Conservation (phyloP, 1,140 invertebrate genomes). For the Phortica variegata region DNA sequence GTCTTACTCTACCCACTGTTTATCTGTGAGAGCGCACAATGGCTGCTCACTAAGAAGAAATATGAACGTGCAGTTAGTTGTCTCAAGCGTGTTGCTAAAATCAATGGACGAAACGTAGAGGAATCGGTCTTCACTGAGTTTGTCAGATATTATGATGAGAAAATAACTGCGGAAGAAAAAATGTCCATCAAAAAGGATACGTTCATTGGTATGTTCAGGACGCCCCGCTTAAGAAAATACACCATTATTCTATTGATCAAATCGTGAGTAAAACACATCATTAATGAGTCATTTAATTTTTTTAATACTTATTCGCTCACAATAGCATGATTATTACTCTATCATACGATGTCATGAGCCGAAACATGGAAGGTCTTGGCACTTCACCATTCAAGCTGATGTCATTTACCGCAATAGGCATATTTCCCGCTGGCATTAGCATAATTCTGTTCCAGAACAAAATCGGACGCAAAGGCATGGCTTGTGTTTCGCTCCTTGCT, state of each 20-base stretch:
- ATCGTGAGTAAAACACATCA: conserved; percentile 57
- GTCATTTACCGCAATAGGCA: conserved; percentile 59
- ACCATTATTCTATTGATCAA: conserved; percentile 62
- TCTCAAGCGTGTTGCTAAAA: conserved; percentile 60
- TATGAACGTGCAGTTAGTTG: conserved; percentile 60
- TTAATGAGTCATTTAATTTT: not conserved
- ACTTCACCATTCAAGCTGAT: conserved; percentile 62
- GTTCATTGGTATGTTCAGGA: conserved; percentile 60
- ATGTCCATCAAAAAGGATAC: conserved; percentile 23
- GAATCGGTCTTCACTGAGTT: conserved; percentile 56
- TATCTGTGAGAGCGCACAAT: conserved; percentile 65
- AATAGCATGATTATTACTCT: conserved; percentile 63
- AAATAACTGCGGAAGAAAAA: not conserved
- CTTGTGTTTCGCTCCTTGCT: conserved; percentile 59
- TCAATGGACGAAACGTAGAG: conserved; percentile 59
- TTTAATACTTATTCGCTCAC: not conserved
- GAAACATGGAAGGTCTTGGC: conserved; percentile 63
- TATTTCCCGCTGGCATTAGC: conserved; percentile 61
- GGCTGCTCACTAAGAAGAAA: conserved; percentile 62
- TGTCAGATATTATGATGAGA: not conserved
- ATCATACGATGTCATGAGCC: conserved; percentile 64
- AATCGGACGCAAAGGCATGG: conserved; percentile 63
- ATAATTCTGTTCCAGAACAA: conserved; percentile 62
- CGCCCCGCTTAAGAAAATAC: conserved; percentile 60
- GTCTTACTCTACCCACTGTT: conserved; percentile 59